Conservation (phyloP, 2,113 vertebrate species). For the Physeter macrocephalus region DNA sequence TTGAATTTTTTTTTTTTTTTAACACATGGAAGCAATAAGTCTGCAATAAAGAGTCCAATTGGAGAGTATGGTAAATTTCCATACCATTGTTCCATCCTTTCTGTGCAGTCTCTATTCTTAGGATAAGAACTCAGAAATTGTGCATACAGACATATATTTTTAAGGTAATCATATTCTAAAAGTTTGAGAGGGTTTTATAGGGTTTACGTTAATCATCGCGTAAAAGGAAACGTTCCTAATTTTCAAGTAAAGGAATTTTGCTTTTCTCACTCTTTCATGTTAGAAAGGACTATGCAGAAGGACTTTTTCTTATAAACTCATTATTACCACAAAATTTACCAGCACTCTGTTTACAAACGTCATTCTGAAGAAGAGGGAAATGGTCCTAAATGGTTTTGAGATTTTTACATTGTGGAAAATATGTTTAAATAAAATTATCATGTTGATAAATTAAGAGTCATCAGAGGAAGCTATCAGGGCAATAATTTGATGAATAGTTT, state of each 20-base stretch:
- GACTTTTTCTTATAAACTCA: background rate
- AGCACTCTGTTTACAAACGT: background rate
- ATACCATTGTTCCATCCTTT: constrained; percentile 80
- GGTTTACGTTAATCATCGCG: background rate
- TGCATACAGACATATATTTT: background rate
- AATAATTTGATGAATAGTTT: background rate
- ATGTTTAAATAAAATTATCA: background rate
- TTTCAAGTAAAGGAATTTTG: constrained; percentile 35
- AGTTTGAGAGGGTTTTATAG: constrained; percentile 33
- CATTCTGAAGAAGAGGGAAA: background rate
- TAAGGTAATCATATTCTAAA: constrained; percentile 48
- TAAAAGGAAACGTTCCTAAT: constrained; percentile 32
- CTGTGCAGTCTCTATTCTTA: constrained; percentile 77
- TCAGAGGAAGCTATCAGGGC: background rate
- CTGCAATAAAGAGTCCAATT: constrained; percentile 76
- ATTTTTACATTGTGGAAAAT: constrained; percentile 21
- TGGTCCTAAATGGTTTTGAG: background rate
- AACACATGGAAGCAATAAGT: constrained; percentile 85
- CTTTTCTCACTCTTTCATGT: constrained; percentile 6
- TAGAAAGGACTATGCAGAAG: background rate
- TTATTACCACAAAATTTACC: background rate
- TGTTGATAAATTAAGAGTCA: constrained; percentile 10
- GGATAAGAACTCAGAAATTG: constrained; percentile 55
- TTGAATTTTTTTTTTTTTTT: constrained; percentile 65
- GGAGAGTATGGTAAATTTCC: constrained; percentile 81